phyloP scores from a whole-genome alignment of 2,888 invertebrate genomes.

The Elegia similella region DNA sequence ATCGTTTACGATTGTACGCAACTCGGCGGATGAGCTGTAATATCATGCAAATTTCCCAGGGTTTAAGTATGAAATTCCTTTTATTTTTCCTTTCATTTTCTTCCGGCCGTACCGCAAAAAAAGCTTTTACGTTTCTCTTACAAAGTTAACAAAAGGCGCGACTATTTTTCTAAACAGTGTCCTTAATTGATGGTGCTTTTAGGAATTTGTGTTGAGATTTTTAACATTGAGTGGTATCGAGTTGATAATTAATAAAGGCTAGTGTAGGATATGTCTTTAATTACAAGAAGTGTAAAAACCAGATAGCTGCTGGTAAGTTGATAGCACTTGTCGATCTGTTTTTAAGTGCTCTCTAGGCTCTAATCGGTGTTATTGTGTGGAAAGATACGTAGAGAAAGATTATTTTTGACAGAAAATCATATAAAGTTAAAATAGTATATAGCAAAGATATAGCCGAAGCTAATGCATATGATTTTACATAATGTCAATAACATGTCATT shows the following conservation, averaged over 20 bases:
- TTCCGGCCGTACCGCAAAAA: slow-evolving; percentile 58
- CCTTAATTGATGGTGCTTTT: slow-evolving; percentile 45
- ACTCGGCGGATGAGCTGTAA: slow-evolving; percentile 61
- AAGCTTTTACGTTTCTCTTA: slow-evolving; percentile 66
- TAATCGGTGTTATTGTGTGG: no score
- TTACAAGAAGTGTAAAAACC: not conserved
- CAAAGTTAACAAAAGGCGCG: slow-evolving; percentile 62
- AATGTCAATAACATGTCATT: no score
- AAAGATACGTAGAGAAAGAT: no score
- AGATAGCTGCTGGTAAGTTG: no score
- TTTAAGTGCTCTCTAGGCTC: no score
- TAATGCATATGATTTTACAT: no score
- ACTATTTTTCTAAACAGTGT: slow-evolving; percentile 51
- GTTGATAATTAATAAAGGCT: not conserved
- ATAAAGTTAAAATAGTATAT: no score
- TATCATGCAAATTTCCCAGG: slow-evolving; percentile 71
- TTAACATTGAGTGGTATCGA: not conserved
- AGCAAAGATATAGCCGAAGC: no score
- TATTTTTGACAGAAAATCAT: no score
- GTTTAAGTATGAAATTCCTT: slow-evolving; percentile 67
- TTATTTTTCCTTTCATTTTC: slow-evolving; percentile 58
- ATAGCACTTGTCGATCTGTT: no score
- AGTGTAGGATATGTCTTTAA: not conserved
- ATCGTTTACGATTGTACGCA: slow-evolving; percentile 59
- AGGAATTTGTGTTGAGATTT: not conserved